Base-by-base conservation (phyloP, 2,888 invertebrate genomes). In the Tuta absoluta region DNA sequence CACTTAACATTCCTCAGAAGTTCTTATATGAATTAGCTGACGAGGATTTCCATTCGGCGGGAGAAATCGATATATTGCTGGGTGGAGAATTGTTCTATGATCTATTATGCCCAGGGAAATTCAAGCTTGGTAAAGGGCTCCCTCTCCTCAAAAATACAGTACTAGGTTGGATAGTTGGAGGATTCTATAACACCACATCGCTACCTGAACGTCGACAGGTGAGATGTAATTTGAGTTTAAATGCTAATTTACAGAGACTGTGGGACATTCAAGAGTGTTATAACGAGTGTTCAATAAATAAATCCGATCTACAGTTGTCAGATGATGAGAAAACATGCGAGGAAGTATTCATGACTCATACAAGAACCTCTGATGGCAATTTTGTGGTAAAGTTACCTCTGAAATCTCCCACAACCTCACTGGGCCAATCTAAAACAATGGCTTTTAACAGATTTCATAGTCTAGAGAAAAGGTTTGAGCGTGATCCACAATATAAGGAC, bases 401-500 rank as follows among this genome's bases (percentile, higher is more conserved):
- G 21, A 63, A 49, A 37, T 23, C 37, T 12, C 38, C 62, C 19
- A n/a, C 41, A 17, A 49, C 33, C 10, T 19, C 57, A 2, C 24
- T 65, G 14, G 65, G 65, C 8, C 21, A 61, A 12, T 65, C 65
- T 10, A 28, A 28, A 19, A 28, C 37, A 4, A 49, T 51, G 23
- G 65, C 41, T 17, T 57, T 57, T 12, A 65, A 57, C 49, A 28
- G 62, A 1, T 65, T 65, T 57, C 38, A 57, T 24, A n/a, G 24
- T 3, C 23, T 65, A 62, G 65, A 65, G 48, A 21, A 19, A 8
- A 65, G 33, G 37, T 65, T 65, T 49, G 28, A 45, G n/a, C 61
- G 62, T 11, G 38, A 65, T 17, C 57, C 65, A 17, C 12, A 62
- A 10, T 62, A 56, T 17, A 65, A 65, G 23, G 45, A 53, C 11